Conservation (phyloP, 1,140 invertebrate species). For the Bathynomus jamesi region DNA sequence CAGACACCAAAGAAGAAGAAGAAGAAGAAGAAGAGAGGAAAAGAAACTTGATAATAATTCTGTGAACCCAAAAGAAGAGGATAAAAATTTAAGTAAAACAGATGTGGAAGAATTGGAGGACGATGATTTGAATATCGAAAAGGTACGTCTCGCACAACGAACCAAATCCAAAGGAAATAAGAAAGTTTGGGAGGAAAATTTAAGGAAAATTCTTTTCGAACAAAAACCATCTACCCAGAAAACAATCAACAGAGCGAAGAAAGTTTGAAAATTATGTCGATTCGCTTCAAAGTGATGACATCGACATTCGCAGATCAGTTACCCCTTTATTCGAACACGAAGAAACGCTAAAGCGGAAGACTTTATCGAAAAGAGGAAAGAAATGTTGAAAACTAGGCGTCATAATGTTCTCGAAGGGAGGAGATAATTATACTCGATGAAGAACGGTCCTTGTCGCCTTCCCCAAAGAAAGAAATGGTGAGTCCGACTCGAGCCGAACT, state of each 20-base stretch:
- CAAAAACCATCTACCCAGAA: constrained; percentile 23
- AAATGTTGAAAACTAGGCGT: constrained; percentile 9
- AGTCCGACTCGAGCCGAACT: neutral
- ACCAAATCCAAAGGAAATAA: constrained; percentile 8
- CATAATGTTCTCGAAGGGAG: neutral
- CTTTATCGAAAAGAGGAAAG: constrained; percentile 22
- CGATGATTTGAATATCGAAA: neutral
- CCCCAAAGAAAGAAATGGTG: too few species aligned
- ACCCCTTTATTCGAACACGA: constrained; percentile 28
- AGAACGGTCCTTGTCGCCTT: neutral
- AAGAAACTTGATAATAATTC: too few species aligned
- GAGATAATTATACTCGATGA: constrained; percentile 22
- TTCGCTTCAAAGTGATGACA: constrained; percentile 19
- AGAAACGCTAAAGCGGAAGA: constrained; percentile 23
- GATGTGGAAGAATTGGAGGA: neutral
- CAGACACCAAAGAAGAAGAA: neutral
- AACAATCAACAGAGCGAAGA: constrained; percentile 23
- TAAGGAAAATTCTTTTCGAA: constrained; percentile 27
- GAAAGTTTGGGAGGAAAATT: constrained; percentile 28
- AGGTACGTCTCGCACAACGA: neutral
- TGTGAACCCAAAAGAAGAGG: too few species aligned
- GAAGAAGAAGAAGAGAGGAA: neutral
- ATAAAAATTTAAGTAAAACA: neutral
- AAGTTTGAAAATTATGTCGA: constrained; percentile 31
- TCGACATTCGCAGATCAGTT: constrained; percentile 19